These are phyloP conservation scores for Amblyjoppa proteus DNA, from an alignment of 2,888 invertebrate genomes.

Conservation along the genomic window DNA sequence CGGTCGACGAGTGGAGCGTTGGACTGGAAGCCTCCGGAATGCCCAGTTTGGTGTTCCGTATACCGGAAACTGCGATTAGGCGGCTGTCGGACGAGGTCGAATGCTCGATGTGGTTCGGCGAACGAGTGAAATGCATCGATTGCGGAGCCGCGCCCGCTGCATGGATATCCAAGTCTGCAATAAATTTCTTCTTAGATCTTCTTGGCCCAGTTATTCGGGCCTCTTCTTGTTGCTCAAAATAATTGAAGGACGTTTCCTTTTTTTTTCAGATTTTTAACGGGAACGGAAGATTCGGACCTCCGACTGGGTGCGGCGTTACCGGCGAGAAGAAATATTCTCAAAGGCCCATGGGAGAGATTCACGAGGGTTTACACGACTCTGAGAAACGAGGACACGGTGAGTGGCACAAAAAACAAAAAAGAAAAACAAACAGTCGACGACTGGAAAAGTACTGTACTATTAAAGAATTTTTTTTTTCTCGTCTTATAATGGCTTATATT, in stretches of 20 bases:
- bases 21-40: constrained; percentile 85
- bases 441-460: not conserved
- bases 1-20: constrained; percentile 83
- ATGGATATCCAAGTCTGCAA: constrained; percentile 86
- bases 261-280: constrained; percentile 76
- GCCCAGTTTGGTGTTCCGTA: constrained; percentile 83
- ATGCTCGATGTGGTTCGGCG: constrained; percentile 82
- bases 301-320: constrained; percentile 74
- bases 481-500: too few relatives aligned
- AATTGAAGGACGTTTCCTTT: not conserved
- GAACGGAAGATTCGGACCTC: constrained; percentile 74
- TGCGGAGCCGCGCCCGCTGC: constrained; percentile 88
- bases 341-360: constrained; percentile 75
- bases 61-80: constrained; percentile 78
- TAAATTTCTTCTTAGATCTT: constrained; percentile 24
- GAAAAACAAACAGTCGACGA: not conserved
- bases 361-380: constrained; percentile 75
- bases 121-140: constrained; percentile 86
- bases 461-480: not conserved
- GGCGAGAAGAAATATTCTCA: constrained; percentile 66
- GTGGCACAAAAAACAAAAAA: not conserved
- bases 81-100: constrained; percentile 62
- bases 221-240: not conserved
- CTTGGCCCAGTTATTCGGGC: not conserved
- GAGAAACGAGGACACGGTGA: constrained; percentile 79